Evolutionary conservation across 1,140 invertebrate species (phyloP).

Genomic region (Rhysida immarginata): DNA sequence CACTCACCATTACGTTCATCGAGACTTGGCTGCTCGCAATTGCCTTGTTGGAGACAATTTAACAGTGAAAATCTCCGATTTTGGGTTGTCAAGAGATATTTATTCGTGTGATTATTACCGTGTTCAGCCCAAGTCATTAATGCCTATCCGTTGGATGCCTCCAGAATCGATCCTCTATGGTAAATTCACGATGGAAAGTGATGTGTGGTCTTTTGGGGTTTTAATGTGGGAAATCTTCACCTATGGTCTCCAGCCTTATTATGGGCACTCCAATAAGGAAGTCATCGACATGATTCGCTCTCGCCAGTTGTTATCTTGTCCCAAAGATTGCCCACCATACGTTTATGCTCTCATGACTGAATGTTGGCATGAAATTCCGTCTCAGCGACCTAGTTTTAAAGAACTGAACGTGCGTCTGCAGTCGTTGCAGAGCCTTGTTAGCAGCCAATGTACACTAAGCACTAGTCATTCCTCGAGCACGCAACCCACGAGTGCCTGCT

Average conservation of each 20-base stretch:
- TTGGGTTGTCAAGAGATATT: conserved; percentile 84
- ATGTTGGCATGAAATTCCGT: conserved; percentile 88
- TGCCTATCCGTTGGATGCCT: too few relatives aligned
- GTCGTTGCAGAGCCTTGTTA: conserved; percentile 44
- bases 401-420: conserved; percentile 58
- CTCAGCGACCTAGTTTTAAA: conserved; percentile 71
- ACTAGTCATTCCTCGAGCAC: too few relatives aligned
- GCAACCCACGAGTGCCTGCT: conserved; percentile 35
- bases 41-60: conserved; percentile 86
- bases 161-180: too few relatives aligned
- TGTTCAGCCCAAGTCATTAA: too few relatives aligned
- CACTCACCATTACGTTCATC: conserved; percentile 88
- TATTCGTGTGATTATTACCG: too few relatives aligned
- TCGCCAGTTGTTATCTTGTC: conserved; percentile 80
- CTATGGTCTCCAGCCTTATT: too few relatives aligned
- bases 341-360: conserved; percentile 91
- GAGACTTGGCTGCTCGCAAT: conserved; percentile 90
- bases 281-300: conserved; percentile 92
- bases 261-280: too few relatives aligned
- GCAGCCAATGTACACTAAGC: too few relatives aligned
- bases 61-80: conserved; percentile 90
- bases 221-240: too few relatives aligned
- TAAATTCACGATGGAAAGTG: too few relatives aligned
- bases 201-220: too few relatives aligned
- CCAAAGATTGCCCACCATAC: conserved; percentile 74